Evolutionary conservation across 2,888 invertebrate species (phyloP).

Genomic region (Coenonympha glycerion): DNA sequence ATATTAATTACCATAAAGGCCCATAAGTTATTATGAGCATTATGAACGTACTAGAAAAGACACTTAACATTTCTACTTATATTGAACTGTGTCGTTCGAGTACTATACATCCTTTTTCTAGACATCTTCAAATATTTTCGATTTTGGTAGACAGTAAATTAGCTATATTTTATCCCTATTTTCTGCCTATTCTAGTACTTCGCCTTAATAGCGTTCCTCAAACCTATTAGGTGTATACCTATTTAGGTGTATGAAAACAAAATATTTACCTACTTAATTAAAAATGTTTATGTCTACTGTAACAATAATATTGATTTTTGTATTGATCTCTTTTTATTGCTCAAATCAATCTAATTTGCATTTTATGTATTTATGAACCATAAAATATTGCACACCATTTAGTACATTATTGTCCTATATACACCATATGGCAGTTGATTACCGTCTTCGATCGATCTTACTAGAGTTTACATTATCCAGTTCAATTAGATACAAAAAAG

Average conservation of each 20-base stretch:
- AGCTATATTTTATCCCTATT: neutral
- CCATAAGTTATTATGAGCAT: too few species aligned
- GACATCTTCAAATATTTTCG: too few species aligned
- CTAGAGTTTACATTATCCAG: too few species aligned
- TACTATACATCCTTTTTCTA: too few species aligned
- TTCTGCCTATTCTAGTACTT: neutral
- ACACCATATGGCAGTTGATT: neutral
- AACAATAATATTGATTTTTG: neutral
- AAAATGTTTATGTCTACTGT: too few species aligned
- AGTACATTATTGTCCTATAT: neutral
- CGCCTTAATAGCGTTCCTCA: neutral
- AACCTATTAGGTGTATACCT: neutral
- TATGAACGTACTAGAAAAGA: neutral
- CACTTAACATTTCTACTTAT: neutral
- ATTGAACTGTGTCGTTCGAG: too few species aligned
- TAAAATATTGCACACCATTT: slow-evolving; percentile 2
- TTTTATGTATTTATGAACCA: neutral
- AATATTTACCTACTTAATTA: too few species aligned
- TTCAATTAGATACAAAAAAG: too few species aligned
- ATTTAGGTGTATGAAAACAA: slow-evolving; percentile 4
- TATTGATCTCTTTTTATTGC: slow-evolving; percentile 47
- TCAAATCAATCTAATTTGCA: slow-evolving; percentile 28
- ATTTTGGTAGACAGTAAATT: too few species aligned
- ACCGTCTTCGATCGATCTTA: neutral
- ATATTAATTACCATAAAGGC: too few species aligned